Evolutionary conservation across 1,140 invertebrate genomes (phyloP).

Genomic region (Chironomus tepperi): DNA sequence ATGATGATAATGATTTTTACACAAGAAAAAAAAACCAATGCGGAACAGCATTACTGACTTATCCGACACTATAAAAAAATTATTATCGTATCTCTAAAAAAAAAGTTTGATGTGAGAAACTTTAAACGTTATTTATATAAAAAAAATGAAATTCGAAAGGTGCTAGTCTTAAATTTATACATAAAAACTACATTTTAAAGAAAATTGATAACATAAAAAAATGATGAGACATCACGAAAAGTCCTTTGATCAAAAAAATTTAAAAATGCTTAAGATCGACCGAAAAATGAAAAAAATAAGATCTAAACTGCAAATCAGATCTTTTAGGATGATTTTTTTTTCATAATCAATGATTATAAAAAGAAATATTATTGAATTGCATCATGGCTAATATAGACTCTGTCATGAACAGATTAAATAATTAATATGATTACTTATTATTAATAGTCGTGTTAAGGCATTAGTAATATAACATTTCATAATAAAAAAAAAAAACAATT

Average conservation of each 20-base stretch:
- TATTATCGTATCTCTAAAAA: neutral
- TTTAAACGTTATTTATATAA: constrained; percentile 13
- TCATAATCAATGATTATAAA: too few relatives aligned
- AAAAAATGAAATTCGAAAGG: constrained; percentile 24
- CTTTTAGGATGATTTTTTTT: too few relatives aligned
- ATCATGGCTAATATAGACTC: too few relatives aligned
- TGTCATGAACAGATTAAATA: neutral
- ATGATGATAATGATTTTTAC: neutral
- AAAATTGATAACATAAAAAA: neutral
- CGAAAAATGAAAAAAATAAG: too few relatives aligned
- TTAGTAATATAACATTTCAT: neutral
- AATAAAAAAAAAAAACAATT: neutral
- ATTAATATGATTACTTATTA: constrained; percentile 16
- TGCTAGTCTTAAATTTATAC: constrained; percentile 23
- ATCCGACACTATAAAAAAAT: neutral
- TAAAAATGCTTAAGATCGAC: too few relatives aligned
- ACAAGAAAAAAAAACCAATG: constrained; percentile 12
- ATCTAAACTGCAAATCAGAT: too few relatives aligned
- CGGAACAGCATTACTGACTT: neutral
- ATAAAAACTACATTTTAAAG: constrained; percentile 4
- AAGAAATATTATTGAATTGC: too few relatives aligned
- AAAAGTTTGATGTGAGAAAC: neutral
- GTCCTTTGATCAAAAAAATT: too few relatives aligned
- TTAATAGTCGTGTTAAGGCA: constrained; percentile 10
- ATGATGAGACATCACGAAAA: neutral